Percentiles rank a stretch among this genome's conserved stretches.
phyloP scores from a whole-genome alignment of 2,113 vertebrate species.

The Leucopternis melanops region DNA sequence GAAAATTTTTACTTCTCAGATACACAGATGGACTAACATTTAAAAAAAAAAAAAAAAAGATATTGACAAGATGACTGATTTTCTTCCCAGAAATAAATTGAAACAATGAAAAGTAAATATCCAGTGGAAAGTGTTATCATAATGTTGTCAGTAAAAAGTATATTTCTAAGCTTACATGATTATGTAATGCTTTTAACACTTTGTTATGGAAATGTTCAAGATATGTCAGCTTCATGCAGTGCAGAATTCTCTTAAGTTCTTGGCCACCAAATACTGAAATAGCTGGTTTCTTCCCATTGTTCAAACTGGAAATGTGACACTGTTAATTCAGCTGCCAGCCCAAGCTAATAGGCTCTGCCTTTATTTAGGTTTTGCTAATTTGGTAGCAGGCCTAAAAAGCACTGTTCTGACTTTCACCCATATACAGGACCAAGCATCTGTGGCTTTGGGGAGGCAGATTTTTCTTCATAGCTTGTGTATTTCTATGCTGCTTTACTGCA shows the following conservation, averaged over 20 bases:
- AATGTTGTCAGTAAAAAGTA: background rate
- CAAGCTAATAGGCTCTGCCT: background rate
- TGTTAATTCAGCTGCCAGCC: background rate
- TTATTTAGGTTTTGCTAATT: background rate
- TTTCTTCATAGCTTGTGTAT: background rate
- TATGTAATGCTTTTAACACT: background rate
- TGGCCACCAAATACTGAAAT: background rate
- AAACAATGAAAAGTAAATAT: background rate
- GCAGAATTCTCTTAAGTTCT: background rate
- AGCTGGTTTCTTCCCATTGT: background rate
- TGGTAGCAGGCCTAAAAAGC: background rate
- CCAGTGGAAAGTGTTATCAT: background rate
- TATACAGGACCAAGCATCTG: background rate
- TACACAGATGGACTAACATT: background rate
- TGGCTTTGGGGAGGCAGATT: background rate
- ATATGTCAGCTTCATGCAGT: background rate
- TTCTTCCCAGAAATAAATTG: background rate
- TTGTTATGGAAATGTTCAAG: background rate
- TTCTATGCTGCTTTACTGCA: background rate
- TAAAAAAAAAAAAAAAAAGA: background rate
- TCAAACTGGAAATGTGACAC: background rate
- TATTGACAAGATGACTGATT: background rate
- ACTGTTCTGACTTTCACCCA: background rate
- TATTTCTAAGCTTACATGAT: background rate
- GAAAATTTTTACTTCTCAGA: background rate